Conservation (phyloP, 2,797 vertebrate species). For the Mus minutoides region DNA sequence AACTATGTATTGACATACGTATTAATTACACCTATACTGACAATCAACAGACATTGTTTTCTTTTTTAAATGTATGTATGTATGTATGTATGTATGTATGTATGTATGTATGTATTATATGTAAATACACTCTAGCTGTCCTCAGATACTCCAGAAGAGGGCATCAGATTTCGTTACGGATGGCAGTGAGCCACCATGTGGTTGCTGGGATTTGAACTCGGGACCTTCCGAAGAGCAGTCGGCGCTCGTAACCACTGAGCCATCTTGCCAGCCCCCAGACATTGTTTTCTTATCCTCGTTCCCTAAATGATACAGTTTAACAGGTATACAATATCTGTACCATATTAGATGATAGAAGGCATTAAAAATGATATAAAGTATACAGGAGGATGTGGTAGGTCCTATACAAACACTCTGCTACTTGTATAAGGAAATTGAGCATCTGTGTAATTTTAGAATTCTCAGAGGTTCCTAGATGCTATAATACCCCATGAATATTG, state of each 20-base stretch:
- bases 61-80: no score
- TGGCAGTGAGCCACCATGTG: no score
- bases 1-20: neutral
- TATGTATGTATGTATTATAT: no score
- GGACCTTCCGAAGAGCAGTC: no score
- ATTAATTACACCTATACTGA: neutral
- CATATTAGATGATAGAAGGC: neutral
- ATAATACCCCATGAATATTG: neutral
- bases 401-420: neutral
- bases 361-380: neutral
- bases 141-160: no score
- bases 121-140: no score
- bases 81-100: no score
- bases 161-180: no score
- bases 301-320: neutral
- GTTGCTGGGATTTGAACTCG: no score
- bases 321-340: neutral
- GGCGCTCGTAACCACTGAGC: no score
- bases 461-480: neutral
- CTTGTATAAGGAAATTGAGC: neutral
- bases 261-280: no score
- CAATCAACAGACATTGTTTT: neutral
- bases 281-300: neutral
- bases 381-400: neutral
- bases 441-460: neutral